A percentile compares a stretch with the other conserved stretches of the same genome.
Conservation (phyloP, 2,888 invertebrate genomes). For the Phania funesta region DNA sequence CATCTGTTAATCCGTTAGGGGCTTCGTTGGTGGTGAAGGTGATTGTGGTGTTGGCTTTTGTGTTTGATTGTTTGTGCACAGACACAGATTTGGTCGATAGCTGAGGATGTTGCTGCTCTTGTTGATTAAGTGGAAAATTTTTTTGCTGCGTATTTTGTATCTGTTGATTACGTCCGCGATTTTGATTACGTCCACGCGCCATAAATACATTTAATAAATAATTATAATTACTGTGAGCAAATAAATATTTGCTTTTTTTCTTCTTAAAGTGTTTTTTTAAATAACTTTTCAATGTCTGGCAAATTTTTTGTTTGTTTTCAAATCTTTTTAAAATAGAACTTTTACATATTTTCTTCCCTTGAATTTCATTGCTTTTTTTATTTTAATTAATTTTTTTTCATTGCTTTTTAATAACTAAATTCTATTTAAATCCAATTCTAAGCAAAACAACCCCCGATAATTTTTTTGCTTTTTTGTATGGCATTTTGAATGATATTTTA, state of each 20-base stretch:
- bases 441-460: neutral
- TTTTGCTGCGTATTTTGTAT: slow-evolving; percentile 68
- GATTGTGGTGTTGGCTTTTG: slow-evolving; percentile 38
- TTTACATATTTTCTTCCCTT: slow-evolving; percentile 27
- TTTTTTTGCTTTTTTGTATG: neutral
- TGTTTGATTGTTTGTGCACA: slow-evolving; percentile 59
- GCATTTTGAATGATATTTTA: slow-evolving; percentile 26
- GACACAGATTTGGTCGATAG: slow-evolving; percentile 45
- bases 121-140: slow-evolving; percentile 60
- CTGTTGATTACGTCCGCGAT: slow-evolving; percentile 74
- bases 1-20: slow-evolving; percentile 67
- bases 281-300: slow-evolving; percentile 44
- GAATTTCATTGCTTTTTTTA: neutral
- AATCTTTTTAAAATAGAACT: slow-evolving; percentile 15
- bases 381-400: slow-evolving; percentile 3
- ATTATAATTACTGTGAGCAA: slow-evolving; percentile 71
- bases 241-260: slow-evolving; percentile 36
- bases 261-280: slow-evolving; percentile 10
- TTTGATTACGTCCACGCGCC: slow-evolving; percentile 80
- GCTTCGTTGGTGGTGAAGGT: slow-evolving; percentile 45
- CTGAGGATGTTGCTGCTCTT: slow-evolving; percentile 62
- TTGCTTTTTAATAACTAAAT: neutral
- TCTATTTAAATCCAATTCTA: neutral
- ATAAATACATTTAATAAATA: slow-evolving; percentile 78
- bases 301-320: slow-evolving; percentile 16